Base-by-base conservation (phyloP, 2,113 vertebrate species). In the Dendropsophus ebraccatus region DNA sequence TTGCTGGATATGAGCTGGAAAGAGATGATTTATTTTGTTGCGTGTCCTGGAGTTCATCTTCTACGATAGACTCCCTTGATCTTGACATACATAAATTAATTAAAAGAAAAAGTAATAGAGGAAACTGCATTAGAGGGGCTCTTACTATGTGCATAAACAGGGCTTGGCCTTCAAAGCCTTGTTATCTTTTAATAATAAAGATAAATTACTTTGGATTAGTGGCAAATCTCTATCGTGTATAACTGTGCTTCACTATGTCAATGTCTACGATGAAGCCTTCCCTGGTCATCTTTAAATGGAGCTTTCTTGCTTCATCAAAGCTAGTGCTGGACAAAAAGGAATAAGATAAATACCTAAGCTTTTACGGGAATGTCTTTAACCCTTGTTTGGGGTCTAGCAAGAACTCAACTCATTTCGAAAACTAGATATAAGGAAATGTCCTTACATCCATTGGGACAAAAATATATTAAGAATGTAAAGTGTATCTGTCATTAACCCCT, bases 21-120 rank as follows among this genome's bases (percentile, higher is more conserved):
- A 92, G 90, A 45, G 87, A 88, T 95, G 93, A 94, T 96, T 95
- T 95, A 94, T 95, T 90, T 88, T 88, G 87, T 12, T 70, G 65
- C 86, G 90, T 86, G 93, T 92, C 92, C 94, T 95, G 94, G 93
- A 94, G 91, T 94, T 89, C 92, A 93, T 96, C 94, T 93, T 5
- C 91, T 90, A 91, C 91, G 90, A 93, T 91, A 91, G 91, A 91
- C 90, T 93, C 92, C 91, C 94, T 95, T 96, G 94, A 95, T 95
- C 94, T 95, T 94, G 94, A 93, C 93, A 94, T 93, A 91, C 92
- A 92, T 93, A 92, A 93, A 88, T 93, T 88, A 85, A 89, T 88
- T 91, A 89, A 84, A 87, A 77, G 89, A 88, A 19, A 77, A 88
- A 86, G 87, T 94, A 93, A 95, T 95, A 95, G 94, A 94, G 93